Evolutionary conservation across 30 jellyfish, hydroid and myxozoan genomes (phyloP), one percentile per base, ranked within the genome.

Genomic region (Chrysaora quinquecirrha): DNA sequence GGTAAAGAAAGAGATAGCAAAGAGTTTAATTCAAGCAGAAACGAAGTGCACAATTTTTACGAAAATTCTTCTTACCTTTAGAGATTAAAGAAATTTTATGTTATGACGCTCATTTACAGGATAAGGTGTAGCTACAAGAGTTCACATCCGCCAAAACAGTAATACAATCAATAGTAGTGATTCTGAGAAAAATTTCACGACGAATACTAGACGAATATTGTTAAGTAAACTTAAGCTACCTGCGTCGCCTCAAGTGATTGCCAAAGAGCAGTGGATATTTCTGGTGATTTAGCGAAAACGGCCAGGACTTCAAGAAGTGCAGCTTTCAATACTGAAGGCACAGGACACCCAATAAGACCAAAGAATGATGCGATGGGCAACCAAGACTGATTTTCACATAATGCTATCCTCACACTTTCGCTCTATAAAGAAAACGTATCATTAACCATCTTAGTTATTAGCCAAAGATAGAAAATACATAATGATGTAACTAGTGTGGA

Each of bases 171-270:
- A 38, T 38, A 14, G 54, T 38, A 14, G 54, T 6, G 54, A 38
- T 38, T 38, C 14, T 14, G 6, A 38, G n/a, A n/a, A n/a, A n/a
- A n/a, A n/a, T n/a, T n/a, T n/a, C n/a, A n/a, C n/a, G n/a, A n/a
- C n/a, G n/a, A n/a, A n/a, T n/a, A n/a, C n/a, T n/a, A n/a, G n/a
- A n/a, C n/a, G n/a, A n/a, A n/a, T n/a, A n/a, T n/a, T n/a, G n/a
- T n/a, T n/a, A n/a, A n/a, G n/a, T n/a, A n/a, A 48, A 58, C 21
- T 4, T 16, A 11, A 80, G 24, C 19, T 70, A 92, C 98, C 85
- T 92, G 98, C 2, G 98, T 69, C 9, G 98, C 98, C 64, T 92
- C 98, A 21, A 92, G 79, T 0, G 98, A 92, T 31, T 92, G 98
- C 98, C 98, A 92, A 0, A 92, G 24, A 21, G 82, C 88, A 1